Evolutionary conservation across 2,888 invertebrate genomes (phyloP).

Genomic region (Acanthosepion pharaonis): DNA sequence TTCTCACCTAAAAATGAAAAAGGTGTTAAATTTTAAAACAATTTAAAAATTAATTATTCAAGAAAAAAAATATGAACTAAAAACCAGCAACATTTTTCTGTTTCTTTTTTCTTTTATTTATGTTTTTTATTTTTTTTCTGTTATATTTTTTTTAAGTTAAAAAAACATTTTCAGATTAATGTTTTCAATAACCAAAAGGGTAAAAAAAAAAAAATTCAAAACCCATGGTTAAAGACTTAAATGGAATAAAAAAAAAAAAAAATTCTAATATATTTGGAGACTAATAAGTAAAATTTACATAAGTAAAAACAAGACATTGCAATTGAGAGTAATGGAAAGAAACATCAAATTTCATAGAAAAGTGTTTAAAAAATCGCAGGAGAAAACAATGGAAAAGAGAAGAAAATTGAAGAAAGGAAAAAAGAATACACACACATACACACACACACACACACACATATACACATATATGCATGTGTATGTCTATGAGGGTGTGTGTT

Average conservation of each 20-base stretch:
- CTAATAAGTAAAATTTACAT: not conserved
- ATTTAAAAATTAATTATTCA: not conserved
- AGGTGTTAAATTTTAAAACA: not conserved
- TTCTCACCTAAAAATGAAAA: not conserved
- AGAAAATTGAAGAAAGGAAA: not conserved
- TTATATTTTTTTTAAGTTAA: not conserved
- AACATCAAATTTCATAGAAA: not conserved
- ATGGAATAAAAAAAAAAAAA: not conserved
- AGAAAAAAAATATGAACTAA: not conserved
- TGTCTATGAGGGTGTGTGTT: not conserved
- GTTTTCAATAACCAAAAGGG: not conserved
- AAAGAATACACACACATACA: not conserved
- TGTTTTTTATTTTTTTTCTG: not conserved
- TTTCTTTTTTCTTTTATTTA: not conserved
- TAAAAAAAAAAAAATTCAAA: not conserved
- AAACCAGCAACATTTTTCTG: slow-evolving; percentile 7
- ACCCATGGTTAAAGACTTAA: not conserved
- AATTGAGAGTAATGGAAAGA: not conserved
- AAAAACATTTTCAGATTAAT: not conserved
- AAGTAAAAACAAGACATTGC: not conserved
- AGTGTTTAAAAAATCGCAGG: not conserved
- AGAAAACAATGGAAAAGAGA: not conserved
- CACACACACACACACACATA: not conserved
- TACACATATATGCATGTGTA: not conserved
- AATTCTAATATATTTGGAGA: not conserved